Evolutionary conservation across 1,140 invertebrate species (phyloP).

Genomic region (Batillaria attramentaria): DNA sequence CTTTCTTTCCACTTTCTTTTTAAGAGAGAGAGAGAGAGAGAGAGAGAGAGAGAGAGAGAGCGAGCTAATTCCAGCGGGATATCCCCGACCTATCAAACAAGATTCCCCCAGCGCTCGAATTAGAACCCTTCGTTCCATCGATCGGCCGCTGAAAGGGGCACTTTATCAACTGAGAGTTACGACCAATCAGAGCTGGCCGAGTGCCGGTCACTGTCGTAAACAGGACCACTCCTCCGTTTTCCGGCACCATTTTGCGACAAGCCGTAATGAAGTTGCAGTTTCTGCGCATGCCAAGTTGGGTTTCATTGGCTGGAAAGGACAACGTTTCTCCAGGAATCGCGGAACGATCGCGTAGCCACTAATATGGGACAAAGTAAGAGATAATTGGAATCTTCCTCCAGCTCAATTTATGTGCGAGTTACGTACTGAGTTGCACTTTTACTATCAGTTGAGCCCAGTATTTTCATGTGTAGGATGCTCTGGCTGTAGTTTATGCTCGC

Average conservation of each 20-base stretch:
- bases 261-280: slow-evolving; percentile 15
- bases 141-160: not conserved
- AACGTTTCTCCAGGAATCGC: not conserved
- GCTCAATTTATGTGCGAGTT: not conserved
- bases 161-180: slow-evolving; percentile 4
- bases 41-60: not conserved
- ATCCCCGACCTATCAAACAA: not conserved
- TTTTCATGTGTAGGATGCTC: too few species aligned
- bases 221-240: not conserved
- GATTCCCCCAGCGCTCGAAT: not conserved
- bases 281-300: not conserved
- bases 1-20: too few species aligned
- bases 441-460: too few species aligned
- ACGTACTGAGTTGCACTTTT: too few species aligned
- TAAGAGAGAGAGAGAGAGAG: slow-evolving; percentile 4
- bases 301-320: not conserved
- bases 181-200: not conserved
- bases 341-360: not conserved
- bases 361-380: not conserved
- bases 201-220: not conserved
- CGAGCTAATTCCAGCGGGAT: not conserved
- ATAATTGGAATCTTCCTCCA: not conserved
- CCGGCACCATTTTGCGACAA: slow-evolving; percentile 2
- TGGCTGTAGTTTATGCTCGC: too few species aligned
- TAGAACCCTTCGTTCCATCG: not conserved